Base-by-base conservation (phyloP, 2,888 invertebrate species). In the Bimastos eiseni region DNA sequence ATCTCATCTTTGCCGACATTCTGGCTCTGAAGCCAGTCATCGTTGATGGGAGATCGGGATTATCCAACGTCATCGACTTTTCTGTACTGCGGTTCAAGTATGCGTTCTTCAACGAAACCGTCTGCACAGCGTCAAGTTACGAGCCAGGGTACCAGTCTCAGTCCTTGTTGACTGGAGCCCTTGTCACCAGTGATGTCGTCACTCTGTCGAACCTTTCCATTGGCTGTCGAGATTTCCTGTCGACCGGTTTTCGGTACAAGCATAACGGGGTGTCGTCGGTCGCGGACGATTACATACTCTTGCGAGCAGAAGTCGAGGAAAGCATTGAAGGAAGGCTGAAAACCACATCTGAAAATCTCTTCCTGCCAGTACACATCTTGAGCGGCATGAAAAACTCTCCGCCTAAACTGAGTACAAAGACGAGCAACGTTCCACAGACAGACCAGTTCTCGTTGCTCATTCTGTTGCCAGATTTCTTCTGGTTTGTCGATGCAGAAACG, bases 401-500 rank as follows among this genome's bases (percentile, higher is more conserved):
- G n/a, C 89, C 89, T 1, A 89, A 36, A 36, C n/a, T 89, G 3
- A 89, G 84, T 84, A 15, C 33, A 24, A n/a, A n/a, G 44, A 89
- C n/a, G n/a, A 19, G 33, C 17, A 30, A n/a, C n/a, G n/a, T 24
- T 11, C 89, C 41, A 33, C 13, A 38, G 33, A 44, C 41, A 4
- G 88, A 86, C 21, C 89, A 89, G 89, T 89, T 44, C 36, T 1
- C 89, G 19, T 33, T 89, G 24, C 33, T 49, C 33, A 34, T 89
- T 36, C 44, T 89, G 44, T 55, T 44, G 36, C 36, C 44, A 6
- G 89, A 89, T 17, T 49, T 49, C 15, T 4, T 55, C 19, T 44
- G 36, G 49, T 38, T 49, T 19, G 89, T 36, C 13, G 89, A 89
- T 36, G 89, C 36, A 6, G 38, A 49, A 33, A 89, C 30, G 92